Percentiles rank a stretch among this genome's conserved stretches.
Conservation (phyloP, 2,797 vertebrate genomes). For the Protosalanx chinensis region DNA sequence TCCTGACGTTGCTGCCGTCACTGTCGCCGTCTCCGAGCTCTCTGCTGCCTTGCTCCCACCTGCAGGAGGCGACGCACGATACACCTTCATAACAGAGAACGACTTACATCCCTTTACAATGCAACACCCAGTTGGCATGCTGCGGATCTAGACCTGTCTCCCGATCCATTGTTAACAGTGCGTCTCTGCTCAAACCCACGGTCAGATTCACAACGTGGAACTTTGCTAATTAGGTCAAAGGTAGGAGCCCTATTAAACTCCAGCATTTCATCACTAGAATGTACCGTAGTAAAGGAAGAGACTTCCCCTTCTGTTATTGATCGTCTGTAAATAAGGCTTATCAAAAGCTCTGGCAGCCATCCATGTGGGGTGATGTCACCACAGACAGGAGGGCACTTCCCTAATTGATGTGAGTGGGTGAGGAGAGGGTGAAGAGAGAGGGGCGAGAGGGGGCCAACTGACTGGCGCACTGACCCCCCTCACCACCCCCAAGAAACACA, state of each 20-base stretch:
- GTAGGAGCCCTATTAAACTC: neutral
- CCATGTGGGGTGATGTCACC: conserved; percentile 23
- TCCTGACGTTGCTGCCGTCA: conserved; percentile 55
- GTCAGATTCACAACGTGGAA: neutral
- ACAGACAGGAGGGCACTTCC: conserved; percentile 15
- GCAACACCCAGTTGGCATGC: neutral
- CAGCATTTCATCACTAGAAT: neutral
- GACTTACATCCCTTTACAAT: neutral
- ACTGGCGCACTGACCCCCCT: conserved; percentile 5
- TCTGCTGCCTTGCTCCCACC: conserved; percentile 69
- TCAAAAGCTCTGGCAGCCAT: conserved; percentile 15
- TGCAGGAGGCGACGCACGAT: conserved; percentile 37
- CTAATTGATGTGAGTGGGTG: conserved; percentile 41
- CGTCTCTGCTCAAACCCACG: neutral
- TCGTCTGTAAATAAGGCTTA: neutral
- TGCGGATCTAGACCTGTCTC: neutral
- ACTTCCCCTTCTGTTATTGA: conserved; percentile 3
- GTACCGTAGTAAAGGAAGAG: neutral
- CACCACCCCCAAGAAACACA: too few relatives aligned
- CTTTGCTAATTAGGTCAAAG: neutral
- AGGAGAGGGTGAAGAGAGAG: conserved; percentile 36
- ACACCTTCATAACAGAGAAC: neutral
- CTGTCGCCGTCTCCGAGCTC: conserved; percentile 61
- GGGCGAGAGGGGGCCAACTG: neutral
- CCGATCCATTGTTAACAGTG: neutral